Conservation (phyloP, 2,113 vertebrate genomes). For the Phalacrocorax brasilianus region DNA sequence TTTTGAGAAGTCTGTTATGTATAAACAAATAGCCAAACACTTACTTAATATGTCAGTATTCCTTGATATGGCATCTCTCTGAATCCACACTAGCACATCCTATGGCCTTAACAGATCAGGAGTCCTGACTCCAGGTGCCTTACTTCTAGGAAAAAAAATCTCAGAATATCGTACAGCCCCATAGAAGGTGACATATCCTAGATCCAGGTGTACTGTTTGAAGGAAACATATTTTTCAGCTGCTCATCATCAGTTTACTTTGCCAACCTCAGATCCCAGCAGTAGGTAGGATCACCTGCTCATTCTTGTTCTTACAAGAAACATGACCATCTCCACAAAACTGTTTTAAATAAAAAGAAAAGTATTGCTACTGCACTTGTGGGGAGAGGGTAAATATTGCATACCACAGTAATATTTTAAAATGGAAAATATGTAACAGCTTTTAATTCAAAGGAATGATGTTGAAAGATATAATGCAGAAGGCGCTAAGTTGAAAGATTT, state of each 20-base stretch:
- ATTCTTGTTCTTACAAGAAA: neutral
- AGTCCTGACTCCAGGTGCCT: neutral
- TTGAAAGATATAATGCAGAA: neutral
- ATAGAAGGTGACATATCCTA: neutral
- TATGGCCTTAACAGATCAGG: neutral
- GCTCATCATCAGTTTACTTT: neutral
- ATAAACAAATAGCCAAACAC: neutral
- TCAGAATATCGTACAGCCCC: neutral
- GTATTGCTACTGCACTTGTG: neutral
- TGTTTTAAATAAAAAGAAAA: neutral
- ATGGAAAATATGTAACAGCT: neutral
- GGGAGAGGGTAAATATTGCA: neutral
- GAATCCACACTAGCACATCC: neutral
- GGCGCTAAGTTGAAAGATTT: neutral
- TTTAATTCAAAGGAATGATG: neutral
- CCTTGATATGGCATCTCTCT: neutral
- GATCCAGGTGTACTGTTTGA: neutral
- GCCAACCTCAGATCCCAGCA: neutral
- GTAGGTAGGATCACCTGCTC: neutral
- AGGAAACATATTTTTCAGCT: neutral
- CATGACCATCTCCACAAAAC: accelerated
- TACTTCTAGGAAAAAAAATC: neutral
- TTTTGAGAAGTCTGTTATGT: neutral
- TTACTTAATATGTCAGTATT: neutral
- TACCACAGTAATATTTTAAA: neutral